Conservation (phyloP, 2,113 vertebrate genomes). For the Lophura nycthemera region DNA sequence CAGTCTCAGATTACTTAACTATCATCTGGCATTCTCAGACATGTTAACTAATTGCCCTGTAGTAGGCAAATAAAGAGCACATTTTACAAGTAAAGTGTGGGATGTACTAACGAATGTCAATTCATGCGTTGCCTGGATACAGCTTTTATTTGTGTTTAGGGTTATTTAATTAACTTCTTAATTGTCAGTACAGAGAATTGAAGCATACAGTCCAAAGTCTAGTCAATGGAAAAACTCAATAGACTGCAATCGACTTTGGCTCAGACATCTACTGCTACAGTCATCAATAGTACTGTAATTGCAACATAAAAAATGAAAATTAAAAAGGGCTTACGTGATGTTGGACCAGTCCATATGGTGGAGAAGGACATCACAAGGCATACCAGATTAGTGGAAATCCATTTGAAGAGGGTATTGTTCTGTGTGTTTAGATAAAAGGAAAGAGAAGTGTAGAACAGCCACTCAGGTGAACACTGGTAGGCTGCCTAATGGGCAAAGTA, state of each 20-base stretch:
- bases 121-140: slow-evolving; percentile 8
- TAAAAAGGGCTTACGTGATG: neutral
- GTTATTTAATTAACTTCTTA: slow-evolving; percentile 48
- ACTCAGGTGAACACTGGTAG: neutral
- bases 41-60: slow-evolving; percentile 38
- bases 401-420: neutral
- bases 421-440: neutral
- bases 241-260: neutral
- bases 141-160: slow-evolving; percentile 31
- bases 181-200: neutral
- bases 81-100: slow-evolving; percentile 38
- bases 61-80: slow-evolving; percentile 51
- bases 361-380: neutral
- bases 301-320: neutral
- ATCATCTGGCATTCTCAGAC: slow-evolving; percentile 56
- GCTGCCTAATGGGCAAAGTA: neutral
- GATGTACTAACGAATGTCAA: neutral
- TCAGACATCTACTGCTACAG: neutral
- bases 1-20: slow-evolving; percentile 34
- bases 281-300: accelerated
- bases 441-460: neutral
- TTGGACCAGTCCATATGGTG: neutral
- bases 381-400: neutral
- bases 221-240: neutral
- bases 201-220: slow-evolving; percentile 3